phyloP scores from a whole-genome alignment of 2,113 vertebrate genomes.

The Pelecanus crispus region DNA sequence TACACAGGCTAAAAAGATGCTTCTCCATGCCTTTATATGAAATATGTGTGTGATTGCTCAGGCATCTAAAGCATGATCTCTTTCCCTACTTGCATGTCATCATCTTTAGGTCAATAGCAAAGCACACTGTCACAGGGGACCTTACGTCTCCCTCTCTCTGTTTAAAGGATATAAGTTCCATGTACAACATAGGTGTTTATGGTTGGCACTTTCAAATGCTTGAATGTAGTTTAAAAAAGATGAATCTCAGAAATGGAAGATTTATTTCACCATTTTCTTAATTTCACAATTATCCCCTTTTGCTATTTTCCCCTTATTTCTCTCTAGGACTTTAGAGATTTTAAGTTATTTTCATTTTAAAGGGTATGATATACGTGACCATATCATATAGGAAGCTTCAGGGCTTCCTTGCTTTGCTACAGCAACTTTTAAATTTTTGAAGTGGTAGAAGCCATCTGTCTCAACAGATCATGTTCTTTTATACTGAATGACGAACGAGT shows the following conservation, averaged over 20 bases:
- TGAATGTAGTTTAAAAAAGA: background rate
- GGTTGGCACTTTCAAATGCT: background rate
- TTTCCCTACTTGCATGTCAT: background rate
- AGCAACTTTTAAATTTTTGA: conserved; percentile 23
- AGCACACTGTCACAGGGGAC: background rate
- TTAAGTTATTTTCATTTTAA: background rate
- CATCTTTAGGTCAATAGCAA: conserved; percentile 8
- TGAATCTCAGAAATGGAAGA: background rate
- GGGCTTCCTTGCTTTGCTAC: background rate
- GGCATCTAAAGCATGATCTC: background rate
- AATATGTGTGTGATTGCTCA: background rate
- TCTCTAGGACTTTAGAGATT: background rate
- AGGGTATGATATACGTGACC: background rate
- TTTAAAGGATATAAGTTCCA: background rate
- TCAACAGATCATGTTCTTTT: conserved; percentile 59
- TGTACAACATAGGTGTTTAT: background rate
- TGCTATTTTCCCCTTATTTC: background rate
- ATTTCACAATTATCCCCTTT: background rate
- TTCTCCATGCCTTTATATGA: background rate
- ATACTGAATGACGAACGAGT: conserved; percentile 8
- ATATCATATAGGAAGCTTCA: conserved; percentile 1
- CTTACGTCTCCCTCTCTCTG: background rate
- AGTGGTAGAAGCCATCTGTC: conserved; percentile 49
- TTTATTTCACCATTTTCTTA: background rate
- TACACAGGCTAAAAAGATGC: background rate